Percentiles rank a stretch among this genome's conserved stretches.
These are phyloP conservation scores for Anarrhichthys ocellatus DNA, from an alignment of 2,113 vertebrate species.

Conservation along the genomic window DNA sequence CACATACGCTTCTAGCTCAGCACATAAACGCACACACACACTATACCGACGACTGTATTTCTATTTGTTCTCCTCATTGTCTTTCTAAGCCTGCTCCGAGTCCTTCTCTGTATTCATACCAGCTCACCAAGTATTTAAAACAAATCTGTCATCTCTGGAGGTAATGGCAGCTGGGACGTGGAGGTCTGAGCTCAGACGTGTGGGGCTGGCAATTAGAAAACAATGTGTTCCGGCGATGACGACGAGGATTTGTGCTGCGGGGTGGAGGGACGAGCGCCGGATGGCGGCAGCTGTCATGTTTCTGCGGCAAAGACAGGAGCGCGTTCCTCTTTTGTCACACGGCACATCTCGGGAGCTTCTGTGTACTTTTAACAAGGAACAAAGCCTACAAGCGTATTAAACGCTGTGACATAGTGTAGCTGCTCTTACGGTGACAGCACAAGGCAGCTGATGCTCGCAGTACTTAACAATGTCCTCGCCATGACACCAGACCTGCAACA, in stretches of 20 bases:
- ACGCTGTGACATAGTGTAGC: constrained; percentile 53
- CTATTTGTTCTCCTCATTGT: constrained; percentile 43
- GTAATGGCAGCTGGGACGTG: constrained; percentile 48
- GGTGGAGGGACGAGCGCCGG: constrained; percentile 41
- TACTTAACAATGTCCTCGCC: constrained; percentile 39
- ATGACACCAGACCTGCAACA: constrained; percentile 27
- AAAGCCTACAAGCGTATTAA: constrained; percentile 71
- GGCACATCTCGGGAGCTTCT: constrained; percentile 62
- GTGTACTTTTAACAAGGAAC: constrained; percentile 76
- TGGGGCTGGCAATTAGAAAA: constrained; percentile 72
- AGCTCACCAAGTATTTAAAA: constrained; percentile 62
- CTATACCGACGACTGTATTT: constrained; percentile 6
- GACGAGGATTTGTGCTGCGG: constrained; percentile 45
- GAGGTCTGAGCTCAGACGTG: constrained; percentile 58
- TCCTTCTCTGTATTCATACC: constrained; percentile 52
- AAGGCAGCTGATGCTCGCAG: constrained; percentile 23
- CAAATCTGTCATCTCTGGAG: constrained; percentile 68
- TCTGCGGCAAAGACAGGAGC: constrained; percentile 62
- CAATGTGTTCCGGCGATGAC: constrained; percentile 59
- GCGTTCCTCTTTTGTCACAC: constrained; percentile 66
- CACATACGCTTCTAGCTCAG: background rate
- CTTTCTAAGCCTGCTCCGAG: constrained; percentile 19
- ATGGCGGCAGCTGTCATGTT: constrained; percentile 75
- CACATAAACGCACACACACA: constrained; percentile 22
- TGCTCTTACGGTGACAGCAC: constrained; percentile 52